These are phyloP conservation scores for Dromaius novaehollandiae DNA, from an alignment of 2,113 vertebrate genomes.

Conservation along the genomic window DNA sequence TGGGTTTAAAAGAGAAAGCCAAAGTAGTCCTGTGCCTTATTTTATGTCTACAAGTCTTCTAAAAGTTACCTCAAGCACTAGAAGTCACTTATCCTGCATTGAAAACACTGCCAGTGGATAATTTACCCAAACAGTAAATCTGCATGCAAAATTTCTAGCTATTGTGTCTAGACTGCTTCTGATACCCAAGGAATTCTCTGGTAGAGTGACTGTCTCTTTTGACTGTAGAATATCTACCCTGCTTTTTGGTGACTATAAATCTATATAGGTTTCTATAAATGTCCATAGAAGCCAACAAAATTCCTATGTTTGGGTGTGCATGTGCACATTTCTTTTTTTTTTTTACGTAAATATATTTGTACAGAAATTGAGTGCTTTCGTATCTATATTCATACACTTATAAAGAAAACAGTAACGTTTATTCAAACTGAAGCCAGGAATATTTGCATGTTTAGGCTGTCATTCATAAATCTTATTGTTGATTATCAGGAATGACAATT, in stretches of 20 bases:
- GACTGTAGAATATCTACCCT: background rate
- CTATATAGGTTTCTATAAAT: background rate
- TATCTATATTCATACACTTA: background rate
- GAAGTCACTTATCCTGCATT: background rate
- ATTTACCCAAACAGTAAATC: background rate
- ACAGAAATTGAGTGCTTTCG: background rate
- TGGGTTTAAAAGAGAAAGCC: background rate
- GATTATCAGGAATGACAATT: background rate
- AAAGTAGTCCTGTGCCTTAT: background rate
- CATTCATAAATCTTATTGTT: background rate
- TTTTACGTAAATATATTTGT: background rate
- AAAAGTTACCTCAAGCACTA: background rate
- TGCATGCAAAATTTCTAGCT: background rate
- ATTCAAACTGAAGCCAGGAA: background rate
- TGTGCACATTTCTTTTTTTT: rapidly evolving
- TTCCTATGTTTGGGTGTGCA: background rate
- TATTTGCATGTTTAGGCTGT: background rate
- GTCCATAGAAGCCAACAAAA: background rate
- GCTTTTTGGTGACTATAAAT: background rate
- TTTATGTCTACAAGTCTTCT: background rate
- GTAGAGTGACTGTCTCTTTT: background rate
- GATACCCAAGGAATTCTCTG: background rate
- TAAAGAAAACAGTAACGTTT: background rate
- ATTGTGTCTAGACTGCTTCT: background rate
- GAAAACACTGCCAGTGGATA: background rate